phyloP scores from a whole-genome alignment of 2,797 vertebrate species.

The Buphagus erythrorhynchus region DNA sequence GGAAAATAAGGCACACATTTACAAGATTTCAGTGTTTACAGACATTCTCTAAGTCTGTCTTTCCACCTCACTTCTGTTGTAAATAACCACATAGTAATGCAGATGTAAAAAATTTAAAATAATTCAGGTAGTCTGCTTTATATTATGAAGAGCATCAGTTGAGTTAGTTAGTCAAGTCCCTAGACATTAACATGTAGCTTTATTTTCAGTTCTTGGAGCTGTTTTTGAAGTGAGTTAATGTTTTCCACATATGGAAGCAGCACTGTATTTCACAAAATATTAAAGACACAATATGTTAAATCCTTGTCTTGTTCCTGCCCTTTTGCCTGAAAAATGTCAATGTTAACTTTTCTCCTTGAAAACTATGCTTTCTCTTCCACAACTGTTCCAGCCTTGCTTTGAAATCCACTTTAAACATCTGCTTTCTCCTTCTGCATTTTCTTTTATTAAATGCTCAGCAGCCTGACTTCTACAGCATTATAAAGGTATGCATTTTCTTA shows the following conservation, averaged over 20 bases:
- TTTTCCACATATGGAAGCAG: neutral
- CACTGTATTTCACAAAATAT: neutral
- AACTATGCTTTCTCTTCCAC: slow-evolving; percentile 58
- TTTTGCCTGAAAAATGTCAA: slow-evolving; percentile 19
- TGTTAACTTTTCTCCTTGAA: slow-evolving; percentile 51
- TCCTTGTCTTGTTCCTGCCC: neutral
- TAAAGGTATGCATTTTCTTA: slow-evolving; percentile 73
- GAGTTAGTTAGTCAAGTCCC: neutral
- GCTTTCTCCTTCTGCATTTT: slow-evolving; percentile 73
- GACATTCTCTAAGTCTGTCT: neutral
- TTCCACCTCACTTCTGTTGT: neutral
- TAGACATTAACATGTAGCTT: neutral
- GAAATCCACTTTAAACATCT: slow-evolving; percentile 73
- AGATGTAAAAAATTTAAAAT: neutral
- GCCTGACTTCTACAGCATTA: slow-evolving; percentile 77
- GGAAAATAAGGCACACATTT: neutral
- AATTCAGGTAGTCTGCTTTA: neutral
- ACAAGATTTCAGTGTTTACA: neutral
- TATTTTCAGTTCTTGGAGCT: neutral
- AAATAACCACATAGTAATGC: neutral
- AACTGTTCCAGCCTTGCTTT: slow-evolving; percentile 65
- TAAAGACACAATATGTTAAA: neutral
- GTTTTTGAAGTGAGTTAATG: neutral
- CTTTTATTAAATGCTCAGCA: slow-evolving; percentile 65
- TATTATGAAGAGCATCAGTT: neutral